A percentile compares a stretch with the other conserved stretches of the same genome.
phyloP scores from a whole-genome alignment of 1,140 invertebrate species.

The Physella acuta region DNA sequence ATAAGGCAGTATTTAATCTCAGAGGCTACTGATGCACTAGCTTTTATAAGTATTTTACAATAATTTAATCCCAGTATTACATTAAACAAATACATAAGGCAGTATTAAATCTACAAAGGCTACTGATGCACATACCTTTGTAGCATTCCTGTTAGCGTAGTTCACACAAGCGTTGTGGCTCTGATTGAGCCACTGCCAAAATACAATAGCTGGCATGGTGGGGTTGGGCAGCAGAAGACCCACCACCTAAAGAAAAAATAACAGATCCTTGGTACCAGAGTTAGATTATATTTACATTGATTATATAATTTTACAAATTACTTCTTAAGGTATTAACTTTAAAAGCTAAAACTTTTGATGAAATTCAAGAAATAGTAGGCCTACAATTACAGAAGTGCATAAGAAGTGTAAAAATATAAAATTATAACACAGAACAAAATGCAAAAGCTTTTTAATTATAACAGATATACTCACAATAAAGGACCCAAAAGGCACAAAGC shows the following conservation, averaged over 20 bases:
- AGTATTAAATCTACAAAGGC: too few species aligned
- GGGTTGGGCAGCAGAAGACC: conserved; percentile 64
- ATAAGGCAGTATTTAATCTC: too few species aligned
- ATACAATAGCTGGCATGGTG: conserved; percentile 55
- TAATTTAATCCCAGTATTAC: too few species aligned
- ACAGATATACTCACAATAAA: conserved; percentile 58
- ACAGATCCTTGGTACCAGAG: too few species aligned
- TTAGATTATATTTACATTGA: too few species aligned
- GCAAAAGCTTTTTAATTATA: not conserved
- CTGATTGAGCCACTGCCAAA: conserved; percentile 66
- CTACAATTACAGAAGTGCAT: not conserved
- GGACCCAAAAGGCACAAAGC: conserved; percentile 64
- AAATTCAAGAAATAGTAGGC: not conserved
- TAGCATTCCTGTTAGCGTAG: conserved; percentile 63
- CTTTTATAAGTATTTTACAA: too few species aligned
- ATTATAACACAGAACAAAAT: not conserved
- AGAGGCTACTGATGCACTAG: too few species aligned
- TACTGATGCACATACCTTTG: conserved; percentile 54
- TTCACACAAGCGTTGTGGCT: conserved; percentile 65
- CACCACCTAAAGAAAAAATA: conserved; percentile 52
- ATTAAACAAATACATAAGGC: too few species aligned
- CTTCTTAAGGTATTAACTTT: too few species aligned
- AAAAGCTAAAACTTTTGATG: not conserved
- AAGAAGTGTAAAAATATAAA: not conserved
- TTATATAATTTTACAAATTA: too few species aligned